phyloP scores from a whole-genome alignment of 2,888 invertebrate genomes.

The Dynastes tityus region DNA sequence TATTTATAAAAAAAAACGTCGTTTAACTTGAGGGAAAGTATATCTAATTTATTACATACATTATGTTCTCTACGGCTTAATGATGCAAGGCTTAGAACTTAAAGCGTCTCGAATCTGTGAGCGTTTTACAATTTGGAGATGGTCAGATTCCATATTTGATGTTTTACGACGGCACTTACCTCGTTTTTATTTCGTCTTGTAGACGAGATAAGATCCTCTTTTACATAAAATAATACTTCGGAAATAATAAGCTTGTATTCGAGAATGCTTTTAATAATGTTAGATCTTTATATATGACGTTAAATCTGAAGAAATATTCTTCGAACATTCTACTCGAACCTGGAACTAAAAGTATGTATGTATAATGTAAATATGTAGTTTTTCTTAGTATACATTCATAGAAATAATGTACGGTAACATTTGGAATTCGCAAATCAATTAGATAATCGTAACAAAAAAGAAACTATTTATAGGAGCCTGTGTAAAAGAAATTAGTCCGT shows the following conservation, averaged over 20 bases:
- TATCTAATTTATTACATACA: conserved; percentile 47
- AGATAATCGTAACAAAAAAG: not conserved
- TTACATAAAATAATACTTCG: conserved; percentile 44
- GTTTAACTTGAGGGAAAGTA: conserved; percentile 46
- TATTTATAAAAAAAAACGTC: conserved; percentile 42
- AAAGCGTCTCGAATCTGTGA: conserved; percentile 30
- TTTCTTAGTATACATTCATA: not conserved
- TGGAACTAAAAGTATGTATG: too few relatives aligned
- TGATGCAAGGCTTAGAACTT: conserved; percentile 40
- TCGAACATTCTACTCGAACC: not conserved
- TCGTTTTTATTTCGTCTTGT: conserved; percentile 43
- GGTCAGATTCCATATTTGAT: conserved; percentile 46
- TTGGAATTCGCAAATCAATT: conserved; percentile 3
- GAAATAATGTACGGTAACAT: not conserved
- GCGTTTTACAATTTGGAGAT: conserved; percentile 42
- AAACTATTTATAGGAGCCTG: too few relatives aligned
- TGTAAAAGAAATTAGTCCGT: too few relatives aligned
- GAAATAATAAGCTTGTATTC: conserved; percentile 36
- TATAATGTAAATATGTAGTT: too few relatives aligned
- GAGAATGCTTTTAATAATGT: conserved; percentile 25
- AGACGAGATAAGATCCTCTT: conserved; percentile 40
- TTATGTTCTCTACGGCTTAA: conserved; percentile 43
- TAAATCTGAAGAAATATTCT: not conserved
- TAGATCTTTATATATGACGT: not conserved
- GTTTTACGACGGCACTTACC: conserved; percentile 44